A percentile compares a stretch with the other conserved stretches of the same genome.
These are phyloP conservation scores for Nemopilema nomurai DNA, from an alignment of 30 jellyfish, hydroid and myxozoan genomes.

Conservation along the genomic window DNA sequence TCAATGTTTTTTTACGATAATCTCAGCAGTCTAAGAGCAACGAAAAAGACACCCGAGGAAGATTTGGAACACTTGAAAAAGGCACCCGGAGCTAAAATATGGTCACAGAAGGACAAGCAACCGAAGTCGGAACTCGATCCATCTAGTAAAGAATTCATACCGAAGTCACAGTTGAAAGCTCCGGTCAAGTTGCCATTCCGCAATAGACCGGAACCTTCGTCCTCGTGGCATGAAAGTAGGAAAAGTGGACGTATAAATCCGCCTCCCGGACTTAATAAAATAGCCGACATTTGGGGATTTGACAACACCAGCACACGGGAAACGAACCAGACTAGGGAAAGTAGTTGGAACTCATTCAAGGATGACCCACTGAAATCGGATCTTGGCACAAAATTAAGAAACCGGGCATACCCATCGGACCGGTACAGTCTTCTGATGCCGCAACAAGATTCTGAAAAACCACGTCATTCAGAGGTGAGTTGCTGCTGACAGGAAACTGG, in stretches of 20 bases:
- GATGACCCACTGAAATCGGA: slow-evolving; percentile 68
- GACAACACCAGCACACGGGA: slow-evolving; percentile 41
- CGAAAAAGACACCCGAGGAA: slow-evolving; percentile 64
- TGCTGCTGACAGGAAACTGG: neutral
- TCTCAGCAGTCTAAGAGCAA: slow-evolving; percentile 93
- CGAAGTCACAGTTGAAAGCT: slow-evolving; percentile 70
- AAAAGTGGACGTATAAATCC: slow-evolving; percentile 53
- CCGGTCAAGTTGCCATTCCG: slow-evolving; percentile 43
- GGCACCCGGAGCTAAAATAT: slow-evolving; percentile 77
- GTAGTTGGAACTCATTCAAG: slow-evolving; percentile 80
- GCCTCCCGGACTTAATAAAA: slow-evolving; percentile 86
- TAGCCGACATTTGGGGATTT: slow-evolving; percentile 79
- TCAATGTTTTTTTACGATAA: slow-evolving; percentile 98
- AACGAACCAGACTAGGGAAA: slow-evolving; percentile 29
- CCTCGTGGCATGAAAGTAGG: slow-evolving; percentile 66
- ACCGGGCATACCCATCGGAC: slow-evolving; percentile 38
- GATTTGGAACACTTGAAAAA: slow-evolving; percentile 49
- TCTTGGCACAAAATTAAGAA: slow-evolving; percentile 62
- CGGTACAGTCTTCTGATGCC: slow-evolving; percentile 62
- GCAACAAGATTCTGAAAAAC: slow-evolving; percentile 54
- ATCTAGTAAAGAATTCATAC: slow-evolving; percentile 96
- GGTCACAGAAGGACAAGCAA: slow-evolving; percentile 37
- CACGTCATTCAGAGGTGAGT: slow-evolving; percentile 59
- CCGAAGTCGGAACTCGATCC: slow-evolving; percentile 84
- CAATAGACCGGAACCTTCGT: slow-evolving; percentile 28